phyloP scores from a whole-genome alignment of 1,140 invertebrate species.

The Bombus difficillimus region DNA sequence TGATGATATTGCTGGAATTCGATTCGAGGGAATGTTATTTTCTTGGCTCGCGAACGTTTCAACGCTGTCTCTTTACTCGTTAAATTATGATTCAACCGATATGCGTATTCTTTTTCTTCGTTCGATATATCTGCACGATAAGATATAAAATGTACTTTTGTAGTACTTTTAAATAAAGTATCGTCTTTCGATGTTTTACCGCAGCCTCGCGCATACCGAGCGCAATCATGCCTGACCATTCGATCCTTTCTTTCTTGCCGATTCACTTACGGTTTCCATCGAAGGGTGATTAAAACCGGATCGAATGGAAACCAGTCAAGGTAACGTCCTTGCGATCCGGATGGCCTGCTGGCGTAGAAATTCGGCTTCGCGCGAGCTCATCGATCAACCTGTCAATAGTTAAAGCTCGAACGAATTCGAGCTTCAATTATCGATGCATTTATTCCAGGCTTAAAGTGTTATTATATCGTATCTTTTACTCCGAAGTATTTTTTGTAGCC shows the following conservation, averaged over 20 bases:
- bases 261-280: conserved; percentile 63
- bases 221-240: conserved; percentile 24
- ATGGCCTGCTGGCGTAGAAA: conserved; percentile 43
- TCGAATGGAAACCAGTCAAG: conserved; percentile 58
- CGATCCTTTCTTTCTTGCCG: conserved; percentile 45
- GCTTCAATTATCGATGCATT: neutral
- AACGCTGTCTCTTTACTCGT: neutral
- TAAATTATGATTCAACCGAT: conserved; percentile 5
- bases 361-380: conserved; percentile 27
- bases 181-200: conserved; percentile 15
- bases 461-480: no score
- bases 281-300: conserved; percentile 65
- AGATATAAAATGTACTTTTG: neutral
- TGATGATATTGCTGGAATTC: conserved; percentile 43
- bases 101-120: neutral
- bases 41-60: no score
- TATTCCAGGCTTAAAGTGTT: neutral
- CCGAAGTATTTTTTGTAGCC: no score
- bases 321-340: conserved; percentile 56
- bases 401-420: neutral
- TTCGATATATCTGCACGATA: neutral
- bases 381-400: conserved; percentile 27
- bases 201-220: conserved; percentile 24
- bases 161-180: neutral
- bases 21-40: conserved; percentile 32